Evolutionary conservation across 2,797 vertebrate genomes (phyloP).

Genomic region (Cephalopachus bancanus): DNA sequence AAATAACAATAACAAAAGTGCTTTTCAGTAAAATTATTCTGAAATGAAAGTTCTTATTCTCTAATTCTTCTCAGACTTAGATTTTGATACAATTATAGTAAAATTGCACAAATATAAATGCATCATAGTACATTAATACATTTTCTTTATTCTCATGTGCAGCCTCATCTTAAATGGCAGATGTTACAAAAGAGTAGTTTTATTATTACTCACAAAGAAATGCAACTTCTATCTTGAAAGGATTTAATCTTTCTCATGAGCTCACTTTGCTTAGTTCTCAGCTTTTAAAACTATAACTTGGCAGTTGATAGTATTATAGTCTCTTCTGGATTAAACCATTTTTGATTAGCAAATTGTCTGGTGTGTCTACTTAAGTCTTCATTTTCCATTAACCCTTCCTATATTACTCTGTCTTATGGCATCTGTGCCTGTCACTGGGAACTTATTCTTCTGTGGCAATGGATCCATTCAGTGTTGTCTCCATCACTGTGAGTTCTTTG

Average conservation of each 20-base stretch:
- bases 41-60: not conserved
- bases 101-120: not conserved
- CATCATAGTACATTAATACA: not conserved
- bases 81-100: not conserved
- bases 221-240: not conserved
- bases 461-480: not conserved
- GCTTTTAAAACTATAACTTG: slow-evolving; percentile 8
- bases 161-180: slow-evolving; percentile 22
- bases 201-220: not conserved
- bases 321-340: not conserved
- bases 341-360: not conserved
- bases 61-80: slow-evolving; percentile 1
- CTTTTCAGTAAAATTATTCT: slow-evolving; percentile 1
- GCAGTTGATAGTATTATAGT: not conserved
- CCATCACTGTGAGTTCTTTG: not conserved
- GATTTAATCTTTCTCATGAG: not conserved
- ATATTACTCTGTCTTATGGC: not conserved
- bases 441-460: not conserved
- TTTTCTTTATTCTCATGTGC: not conserved
- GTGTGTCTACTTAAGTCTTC: not conserved
- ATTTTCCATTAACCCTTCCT: not conserved
- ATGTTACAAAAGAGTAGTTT: not conserved
- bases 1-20: not conserved
- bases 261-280: not conserved
- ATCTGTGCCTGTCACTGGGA: not conserved